A percentile compares a stretch with the other conserved stretches of the same genome.
phyloP scores from a whole-genome alignment of 2,888 invertebrate species.

The Nudaria mundana region DNA sequence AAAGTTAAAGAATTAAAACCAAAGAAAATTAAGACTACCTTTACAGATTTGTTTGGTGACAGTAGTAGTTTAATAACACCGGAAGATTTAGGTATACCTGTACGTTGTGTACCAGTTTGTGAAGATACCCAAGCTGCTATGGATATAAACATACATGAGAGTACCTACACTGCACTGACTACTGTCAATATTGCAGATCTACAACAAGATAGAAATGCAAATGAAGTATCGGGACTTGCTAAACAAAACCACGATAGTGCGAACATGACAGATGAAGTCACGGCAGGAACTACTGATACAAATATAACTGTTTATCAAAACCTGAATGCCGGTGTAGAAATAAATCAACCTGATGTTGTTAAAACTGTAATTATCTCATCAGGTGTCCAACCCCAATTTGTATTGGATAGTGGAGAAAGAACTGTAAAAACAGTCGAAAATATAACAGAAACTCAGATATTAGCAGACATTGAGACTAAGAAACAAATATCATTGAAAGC shows the following conservation, averaged over 20 bases:
- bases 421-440: constrained; percentile 1
- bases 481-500: constrained; percentile 38
- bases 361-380: constrained; percentile 60
- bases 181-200: neutral
- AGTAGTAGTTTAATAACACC: constrained; percentile 68
- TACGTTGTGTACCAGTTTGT: constrained; percentile 44
- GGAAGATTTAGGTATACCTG: constrained; percentile 60
- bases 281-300: constrained; percentile 7
- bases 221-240: neutral
- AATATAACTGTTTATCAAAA: constrained; percentile 19
- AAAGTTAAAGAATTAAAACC: constrained; percentile 32
- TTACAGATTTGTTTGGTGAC: constrained; percentile 67
- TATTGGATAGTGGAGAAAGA: constrained; percentile 2
- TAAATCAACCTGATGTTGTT: constrained; percentile 37
- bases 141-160: constrained; percentile 34
- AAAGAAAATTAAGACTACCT: constrained; percentile 45
- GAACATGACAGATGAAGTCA: neutral
- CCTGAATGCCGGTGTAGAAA: constrained; percentile 22
- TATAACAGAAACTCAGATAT: constrained; percentile 9
- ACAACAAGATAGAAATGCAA: neutral
- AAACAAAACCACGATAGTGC: neutral
- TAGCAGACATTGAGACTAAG: constrained; percentile 9
- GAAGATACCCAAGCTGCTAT: constrained; percentile 63
- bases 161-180: neutral
- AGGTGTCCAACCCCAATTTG: constrained; percentile 44